Percentiles rank a stretch among this genome's conserved stretches.
Evolutionary conservation across 2,888 invertebrate genomes (phyloP).

Genomic region (Drosophila pullipes): DNA sequence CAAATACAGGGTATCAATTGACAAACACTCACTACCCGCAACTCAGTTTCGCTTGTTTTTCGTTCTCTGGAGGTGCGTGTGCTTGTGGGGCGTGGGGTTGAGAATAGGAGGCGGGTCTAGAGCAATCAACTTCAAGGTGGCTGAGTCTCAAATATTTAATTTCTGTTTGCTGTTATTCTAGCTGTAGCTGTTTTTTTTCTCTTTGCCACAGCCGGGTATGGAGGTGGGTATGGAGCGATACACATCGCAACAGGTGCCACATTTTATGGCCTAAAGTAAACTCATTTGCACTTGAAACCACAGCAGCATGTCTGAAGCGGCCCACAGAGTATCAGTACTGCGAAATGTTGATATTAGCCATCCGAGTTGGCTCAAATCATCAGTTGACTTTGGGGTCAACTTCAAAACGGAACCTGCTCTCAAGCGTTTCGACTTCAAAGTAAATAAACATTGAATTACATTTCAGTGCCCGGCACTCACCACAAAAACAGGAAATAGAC

Average conservation of each 20-base stretch:
- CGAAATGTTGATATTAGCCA: conserved; percentile 69
- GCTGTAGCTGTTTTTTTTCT: conserved; percentile 30
- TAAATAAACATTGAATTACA: conserved; percentile 53
- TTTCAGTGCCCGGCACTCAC: conserved; percentile 13
- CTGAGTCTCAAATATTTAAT: conserved; percentile 68
- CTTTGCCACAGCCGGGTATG: conserved; percentile 2
- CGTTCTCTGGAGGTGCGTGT: conserved; percentile 7
- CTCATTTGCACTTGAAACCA: conserved; percentile 72
- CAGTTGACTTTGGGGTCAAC: conserved; percentile 56
- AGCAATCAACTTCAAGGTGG: conserved; percentile 62
- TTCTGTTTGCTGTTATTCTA: conserved; percentile 61
- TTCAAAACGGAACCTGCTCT: conserved; percentile 41
- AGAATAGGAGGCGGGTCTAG: conserved; percentile 24
- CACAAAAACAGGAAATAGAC: neutral
- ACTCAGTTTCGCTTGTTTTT: conserved; percentile 12
- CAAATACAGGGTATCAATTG: conserved; percentile 39
- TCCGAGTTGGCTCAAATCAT: conserved; percentile 48
- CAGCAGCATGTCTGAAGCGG: conserved; percentile 51
- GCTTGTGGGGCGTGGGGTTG: neutral
- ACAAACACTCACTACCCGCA: conserved; percentile 17
- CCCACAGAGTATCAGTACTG: conserved; percentile 20
- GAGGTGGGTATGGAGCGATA: neutral
- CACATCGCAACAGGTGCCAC: conserved; percentile 63
- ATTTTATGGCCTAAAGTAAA: conserved; percentile 66
- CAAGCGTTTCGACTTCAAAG: conserved; percentile 63